phyloP scores from a whole-genome alignment of 1,140 invertebrate genomes.

The Vanessa atalanta region DNA sequence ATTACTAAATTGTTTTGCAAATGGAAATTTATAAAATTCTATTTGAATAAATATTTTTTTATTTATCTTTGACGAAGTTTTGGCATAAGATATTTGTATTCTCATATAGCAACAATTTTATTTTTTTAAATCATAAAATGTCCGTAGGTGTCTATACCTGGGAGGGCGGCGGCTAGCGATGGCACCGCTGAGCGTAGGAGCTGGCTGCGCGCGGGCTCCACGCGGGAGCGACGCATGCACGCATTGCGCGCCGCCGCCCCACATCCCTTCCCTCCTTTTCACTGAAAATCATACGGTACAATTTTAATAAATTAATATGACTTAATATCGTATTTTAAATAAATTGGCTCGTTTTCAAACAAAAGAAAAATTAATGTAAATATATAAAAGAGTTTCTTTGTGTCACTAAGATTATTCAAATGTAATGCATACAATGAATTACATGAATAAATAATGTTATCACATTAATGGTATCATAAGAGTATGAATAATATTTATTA shows the following conservation, averaged over 20 bases:
- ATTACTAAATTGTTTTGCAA: no score
- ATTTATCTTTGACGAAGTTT: no score
- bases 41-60: no score
- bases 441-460: no score
- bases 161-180: constrained; percentile 75
- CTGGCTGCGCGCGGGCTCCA: constrained; percentile 62
- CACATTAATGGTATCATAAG: not conserved
- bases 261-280: constrained; percentile 69
- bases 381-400: not conserved
- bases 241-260: constrained; percentile 77
- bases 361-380: no score
- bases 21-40: no score
- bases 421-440: constrained; percentile 3
- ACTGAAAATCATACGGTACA: constrained; percentile 50
- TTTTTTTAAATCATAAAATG: not conserved
- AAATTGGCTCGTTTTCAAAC: no score
- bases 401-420: not conserved
- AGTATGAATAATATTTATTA: constrained; percentile 8
- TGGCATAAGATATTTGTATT: no score
- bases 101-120: no score
- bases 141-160: constrained; percentile 52
- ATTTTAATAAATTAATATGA: not conserved
- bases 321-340: no score
- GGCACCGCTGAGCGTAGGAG: constrained; percentile 72
- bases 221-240: constrained; percentile 75